Percentiles rank a stretch among this genome's conserved stretches.
These are phyloP conservation scores for Pasiphila rectangulata DNA, from an alignment of 2,888 invertebrate genomes.

Conservation along the genomic window DNA sequence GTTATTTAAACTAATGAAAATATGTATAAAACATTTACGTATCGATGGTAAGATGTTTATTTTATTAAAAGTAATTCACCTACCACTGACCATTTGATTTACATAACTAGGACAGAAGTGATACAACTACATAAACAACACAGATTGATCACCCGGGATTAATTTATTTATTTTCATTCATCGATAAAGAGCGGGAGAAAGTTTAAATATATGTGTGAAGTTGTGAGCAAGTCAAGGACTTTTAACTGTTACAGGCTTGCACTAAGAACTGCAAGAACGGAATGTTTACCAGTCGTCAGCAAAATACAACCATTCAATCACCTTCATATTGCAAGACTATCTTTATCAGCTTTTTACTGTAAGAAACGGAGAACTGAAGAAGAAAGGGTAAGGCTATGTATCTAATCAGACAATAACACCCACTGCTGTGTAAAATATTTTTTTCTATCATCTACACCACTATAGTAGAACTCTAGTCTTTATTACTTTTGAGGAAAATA, in stretches of 20 bases:
- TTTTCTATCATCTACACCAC: neutral
- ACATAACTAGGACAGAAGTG: slow-evolving; percentile 6
- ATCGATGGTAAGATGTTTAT: slow-evolving; percentile 53
- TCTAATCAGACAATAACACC: neutral
- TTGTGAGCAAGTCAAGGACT: no score
- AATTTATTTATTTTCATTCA: no score
- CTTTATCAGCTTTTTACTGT: slow-evolving; percentile 55
- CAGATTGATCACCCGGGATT: no score
- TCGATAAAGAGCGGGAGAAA: no score
- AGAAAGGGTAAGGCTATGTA: slow-evolving; percentile 74
- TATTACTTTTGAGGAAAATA: no score
- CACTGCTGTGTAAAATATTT: neutral
- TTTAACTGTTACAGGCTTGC: slow-evolving; percentile 51
- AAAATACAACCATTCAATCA: slow-evolving; percentile 33
- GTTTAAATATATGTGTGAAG: no score
- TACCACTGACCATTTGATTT: slow-evolving; percentile 1
- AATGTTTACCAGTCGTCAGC: slow-evolving; percentile 39
- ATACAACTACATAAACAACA: no score
- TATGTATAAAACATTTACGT: no score
- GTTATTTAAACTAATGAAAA: no score
- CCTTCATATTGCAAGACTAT: slow-evolving; percentile 46
- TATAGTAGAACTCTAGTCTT: no score
- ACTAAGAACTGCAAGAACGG: slow-evolving; percentile 45
- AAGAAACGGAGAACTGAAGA: slow-evolving; percentile 84
- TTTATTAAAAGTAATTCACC: neutral